phyloP scores from a whole-genome alignment of 2,888 invertebrate species.

The Mythimna ferrago region DNA sequence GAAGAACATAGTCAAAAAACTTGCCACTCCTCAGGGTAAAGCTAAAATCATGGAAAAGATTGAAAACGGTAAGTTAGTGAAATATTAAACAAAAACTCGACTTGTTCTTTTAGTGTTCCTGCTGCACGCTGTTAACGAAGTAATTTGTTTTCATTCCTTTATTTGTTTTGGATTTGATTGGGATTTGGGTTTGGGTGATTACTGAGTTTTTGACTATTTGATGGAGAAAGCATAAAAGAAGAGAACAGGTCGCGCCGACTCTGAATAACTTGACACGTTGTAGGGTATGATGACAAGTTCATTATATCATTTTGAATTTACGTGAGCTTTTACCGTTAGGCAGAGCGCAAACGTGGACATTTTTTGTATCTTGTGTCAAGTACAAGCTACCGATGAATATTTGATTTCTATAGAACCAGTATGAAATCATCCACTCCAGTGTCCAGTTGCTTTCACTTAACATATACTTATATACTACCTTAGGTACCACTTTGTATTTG shows the following conservation, averaged over 20 bases:
- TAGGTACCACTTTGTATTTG: neutral
- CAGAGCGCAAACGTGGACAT: too few relatives aligned
- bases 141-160: neutral
- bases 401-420: too few relatives aligned
- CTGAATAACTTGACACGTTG: neutral
- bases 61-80: slow-evolving; percentile 19
- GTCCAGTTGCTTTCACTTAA: too few relatives aligned
- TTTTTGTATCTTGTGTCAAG: too few relatives aligned
- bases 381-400: too few relatives aligned
- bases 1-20: slow-evolving; percentile 15
- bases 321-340: neutral
- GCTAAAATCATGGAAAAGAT: slow-evolving; percentile 20
- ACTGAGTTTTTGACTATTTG: neutral
- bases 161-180: too few relatives aligned
- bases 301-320: too few relatives aligned
- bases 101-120: neutral
- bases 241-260: neutral
- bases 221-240: neutral
- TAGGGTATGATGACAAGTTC: neutral
- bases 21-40: slow-evolving; percentile 9
- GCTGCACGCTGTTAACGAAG: neutral
- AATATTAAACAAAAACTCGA: neutral
- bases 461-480: too few relatives aligned
- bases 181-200: neutral
- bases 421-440: too few relatives aligned